phyloP scores from a whole-genome alignment of 2,888 invertebrate species.

The Lasioglossum zephyrum region DNA sequence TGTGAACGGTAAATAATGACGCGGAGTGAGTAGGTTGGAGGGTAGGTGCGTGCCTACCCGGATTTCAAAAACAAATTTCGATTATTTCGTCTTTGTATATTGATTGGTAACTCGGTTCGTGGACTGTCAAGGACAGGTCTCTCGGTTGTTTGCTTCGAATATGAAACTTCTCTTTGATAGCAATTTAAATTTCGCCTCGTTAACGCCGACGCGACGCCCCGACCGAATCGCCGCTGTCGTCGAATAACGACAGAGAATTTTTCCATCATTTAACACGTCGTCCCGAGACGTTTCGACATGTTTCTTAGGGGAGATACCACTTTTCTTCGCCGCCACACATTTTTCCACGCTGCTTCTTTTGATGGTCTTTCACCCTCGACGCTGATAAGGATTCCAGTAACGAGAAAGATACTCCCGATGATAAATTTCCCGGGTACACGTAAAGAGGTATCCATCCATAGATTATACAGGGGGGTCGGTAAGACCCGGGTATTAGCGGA shows the following conservation, averaged over 20 bases:
- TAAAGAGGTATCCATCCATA: constrained; percentile 59
- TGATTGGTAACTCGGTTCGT: neutral
- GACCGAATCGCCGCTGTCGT: neutral
- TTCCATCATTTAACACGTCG: neutral
- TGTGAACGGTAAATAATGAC: constrained; percentile 70
- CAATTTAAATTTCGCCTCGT: neutral
- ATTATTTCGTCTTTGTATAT: constrained; percentile 1
- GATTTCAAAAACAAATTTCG: constrained; percentile 69
- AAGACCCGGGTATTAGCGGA: constrained; percentile 71
- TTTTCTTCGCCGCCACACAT: constrained; percentile 19
- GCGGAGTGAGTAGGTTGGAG: neutral
- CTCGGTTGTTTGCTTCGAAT: constrained; percentile 7
- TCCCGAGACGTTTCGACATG: neutral
- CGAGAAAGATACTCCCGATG: constrained; percentile 55
- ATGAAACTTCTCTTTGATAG: constrained; percentile 1
- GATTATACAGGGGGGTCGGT: constrained; percentile 62
- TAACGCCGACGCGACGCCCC: neutral
- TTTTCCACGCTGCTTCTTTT: constrained; percentile 27
- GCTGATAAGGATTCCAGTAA: constrained; percentile 56
- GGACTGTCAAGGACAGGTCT: constrained; percentile 2
- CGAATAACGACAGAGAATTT: neutral
- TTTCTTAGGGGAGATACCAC: neutral
- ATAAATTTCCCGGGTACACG: constrained; percentile 57
- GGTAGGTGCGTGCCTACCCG: constrained; percentile 29
- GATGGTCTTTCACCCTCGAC: constrained; percentile 27